Conservation (phyloP, 2,888 invertebrate species). For the Liopterus haemorrhoidalis region DNA sequence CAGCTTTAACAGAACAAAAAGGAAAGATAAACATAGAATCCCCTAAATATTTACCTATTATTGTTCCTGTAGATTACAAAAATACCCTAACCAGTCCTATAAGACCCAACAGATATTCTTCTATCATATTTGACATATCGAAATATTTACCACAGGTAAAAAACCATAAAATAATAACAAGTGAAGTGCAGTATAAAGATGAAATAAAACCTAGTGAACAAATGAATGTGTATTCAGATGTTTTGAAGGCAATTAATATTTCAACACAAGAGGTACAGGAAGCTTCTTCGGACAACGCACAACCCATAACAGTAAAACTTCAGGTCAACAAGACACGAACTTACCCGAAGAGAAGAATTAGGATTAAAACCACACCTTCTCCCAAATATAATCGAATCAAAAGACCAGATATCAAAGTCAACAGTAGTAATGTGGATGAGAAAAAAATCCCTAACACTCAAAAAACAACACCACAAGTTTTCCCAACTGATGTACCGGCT, state of each 20-base stretch:
- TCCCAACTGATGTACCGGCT: too few species aligned
- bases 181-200: conserved; percentile 44
- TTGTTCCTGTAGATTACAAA: not conserved
- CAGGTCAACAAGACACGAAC: too few species aligned
- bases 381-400: conserved; percentile 15
- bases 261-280: conserved; percentile 11
- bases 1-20: too few species aligned
- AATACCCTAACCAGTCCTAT: not conserved
- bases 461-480: too few species aligned
- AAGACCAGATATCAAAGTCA: conserved; percentile 17
- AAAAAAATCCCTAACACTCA: too few species aligned
- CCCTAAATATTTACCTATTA: not conserved
- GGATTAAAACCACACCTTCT: too few species aligned
- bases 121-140: conserved; percentile 20
- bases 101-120: conserved; percentile 5
- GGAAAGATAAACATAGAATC: not conserved
- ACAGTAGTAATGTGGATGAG: conserved; percentile 10
- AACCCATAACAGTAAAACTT: too few species aligned
- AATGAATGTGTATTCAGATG: conserved; percentile 47
- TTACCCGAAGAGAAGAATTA: too few species aligned
- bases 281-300: conserved; percentile 1
- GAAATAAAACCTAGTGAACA: conserved; percentile 45
- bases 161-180: conserved; percentile 21
- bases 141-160: conserved; percentile 15
- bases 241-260: conserved; percentile 30